Evolutionary conservation across 1,140 invertebrate species (phyloP).

Genomic region (Sipha flava): DNA sequence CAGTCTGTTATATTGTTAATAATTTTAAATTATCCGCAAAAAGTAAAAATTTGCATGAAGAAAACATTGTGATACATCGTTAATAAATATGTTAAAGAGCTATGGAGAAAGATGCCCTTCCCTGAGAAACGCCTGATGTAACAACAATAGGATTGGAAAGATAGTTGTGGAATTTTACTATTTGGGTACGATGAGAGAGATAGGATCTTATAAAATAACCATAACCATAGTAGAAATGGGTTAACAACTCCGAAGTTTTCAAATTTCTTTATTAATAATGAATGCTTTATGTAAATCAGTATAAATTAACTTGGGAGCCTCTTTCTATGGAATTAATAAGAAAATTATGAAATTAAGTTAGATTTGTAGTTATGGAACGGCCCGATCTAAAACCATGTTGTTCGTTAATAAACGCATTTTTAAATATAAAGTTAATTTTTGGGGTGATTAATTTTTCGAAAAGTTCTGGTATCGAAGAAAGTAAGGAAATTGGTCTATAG

Average conservation of each 20-base stretch:
- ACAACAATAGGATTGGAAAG: neutral
- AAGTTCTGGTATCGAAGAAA: too few relatives aligned
- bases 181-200: neutral
- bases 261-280: neutral
- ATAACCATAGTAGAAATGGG: too few relatives aligned
- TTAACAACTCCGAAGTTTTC: neutral
- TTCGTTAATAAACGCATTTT: neutral
- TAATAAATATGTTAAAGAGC: neutral
- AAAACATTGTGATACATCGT: neutral
- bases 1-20: neutral
- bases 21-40: neutral
- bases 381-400: slow-evolving; percentile 1
- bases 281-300: neutral
- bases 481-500: too few relatives aligned
- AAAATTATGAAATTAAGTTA: neutral
- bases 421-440: neutral
- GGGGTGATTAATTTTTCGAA: too few relatives aligned
- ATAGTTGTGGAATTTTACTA: neutral
- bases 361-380: neutral
- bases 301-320: neutral
- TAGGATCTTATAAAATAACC: too few relatives aligned
- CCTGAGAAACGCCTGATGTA: neutral
- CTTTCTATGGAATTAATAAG: neutral
- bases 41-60: neutral
- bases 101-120: neutral